These are phyloP conservation scores for Cantharis rufa DNA, from an alignment of 2,888 invertebrate species.

Conservation along the genomic window DNA sequence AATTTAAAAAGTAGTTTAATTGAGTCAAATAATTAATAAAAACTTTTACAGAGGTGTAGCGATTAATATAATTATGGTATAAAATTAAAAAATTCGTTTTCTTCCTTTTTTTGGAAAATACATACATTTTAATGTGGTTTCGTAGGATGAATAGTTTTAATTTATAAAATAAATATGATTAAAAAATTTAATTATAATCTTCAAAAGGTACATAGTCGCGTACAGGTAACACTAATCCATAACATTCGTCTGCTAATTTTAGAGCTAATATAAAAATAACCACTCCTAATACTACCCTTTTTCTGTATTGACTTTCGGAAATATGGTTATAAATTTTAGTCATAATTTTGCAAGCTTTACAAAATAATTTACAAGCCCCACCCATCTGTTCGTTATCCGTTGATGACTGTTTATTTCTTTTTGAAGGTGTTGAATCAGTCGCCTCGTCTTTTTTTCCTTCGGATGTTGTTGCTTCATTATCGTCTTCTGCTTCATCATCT, in stretches of 20 bases:
- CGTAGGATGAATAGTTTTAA: not conserved
- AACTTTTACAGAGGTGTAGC: not conserved
- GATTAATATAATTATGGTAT: not conserved
- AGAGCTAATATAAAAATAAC: conserved; percentile 37
- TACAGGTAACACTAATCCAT: conserved; percentile 33
- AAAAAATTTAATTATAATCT: not conserved
- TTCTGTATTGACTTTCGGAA: not conserved
- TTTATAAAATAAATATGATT: not conserved
- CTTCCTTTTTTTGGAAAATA: not conserved
- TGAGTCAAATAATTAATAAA: not conserved
- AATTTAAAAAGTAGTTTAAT: not conserved
- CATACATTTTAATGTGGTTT: not conserved
- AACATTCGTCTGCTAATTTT: conserved; percentile 38
- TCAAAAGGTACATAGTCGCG: conserved; percentile 28
- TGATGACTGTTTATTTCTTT: not conserved
- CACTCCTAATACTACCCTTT: conserved; percentile 26
- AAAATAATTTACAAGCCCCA: not conserved
- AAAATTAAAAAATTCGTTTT: not conserved
- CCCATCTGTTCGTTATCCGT: not conserved
- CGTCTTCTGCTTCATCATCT: not conserved
- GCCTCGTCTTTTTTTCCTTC: not conserved
- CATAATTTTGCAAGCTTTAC: not conserved
- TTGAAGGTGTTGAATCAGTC: not conserved
- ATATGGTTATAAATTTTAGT: not conserved
- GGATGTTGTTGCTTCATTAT: not conserved